Percentiles rank a stretch among this genome's conserved stretches.
phyloP scores from a whole-genome alignment of 2,888 invertebrate species.

The Watsonalla cultraria region DNA sequence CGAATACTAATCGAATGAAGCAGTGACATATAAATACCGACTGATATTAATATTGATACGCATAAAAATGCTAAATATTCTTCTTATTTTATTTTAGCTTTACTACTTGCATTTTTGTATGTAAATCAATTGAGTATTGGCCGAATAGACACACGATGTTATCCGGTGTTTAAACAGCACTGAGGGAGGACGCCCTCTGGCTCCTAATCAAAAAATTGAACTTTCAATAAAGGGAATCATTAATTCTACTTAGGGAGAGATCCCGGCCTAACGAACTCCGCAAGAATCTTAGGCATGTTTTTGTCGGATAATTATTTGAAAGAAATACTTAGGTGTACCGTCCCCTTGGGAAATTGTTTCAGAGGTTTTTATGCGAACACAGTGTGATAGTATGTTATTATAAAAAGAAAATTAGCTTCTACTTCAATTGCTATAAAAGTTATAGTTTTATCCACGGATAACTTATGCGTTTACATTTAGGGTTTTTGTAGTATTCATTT shows the following conservation, averaged over 20 bases:
- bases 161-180: slow-evolving; percentile 73
- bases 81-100: no score
- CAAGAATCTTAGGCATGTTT: slow-evolving; percentile 70
- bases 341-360: slow-evolving; percentile 46
- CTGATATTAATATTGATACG: no score
- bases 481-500: no score
- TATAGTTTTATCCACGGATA: no score
- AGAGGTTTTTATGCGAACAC: slow-evolving; percentile 22
- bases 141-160: slow-evolving; percentile 70
- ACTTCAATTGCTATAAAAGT: no score
- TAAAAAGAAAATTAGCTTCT: no score
- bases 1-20: no score
- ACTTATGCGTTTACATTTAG: no score
- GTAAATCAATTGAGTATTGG: slow-evolving; percentile 67
- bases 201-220: slow-evolving; percentile 84
- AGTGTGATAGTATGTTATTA: background rate
- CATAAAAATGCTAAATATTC: no score
- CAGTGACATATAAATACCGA: no score
- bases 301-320: slow-evolving; percentile 67
- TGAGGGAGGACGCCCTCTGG: slow-evolving; percentile 44
- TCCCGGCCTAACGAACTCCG: slow-evolving; percentile 62
- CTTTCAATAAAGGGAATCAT: slow-evolving; percentile 85
- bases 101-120: slow-evolving; percentile 2
- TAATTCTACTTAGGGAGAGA: slow-evolving; percentile 79
- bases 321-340: slow-evolving; percentile 43